phyloP scores from a whole-genome alignment of 2,113 vertebrate genomes.

The Merops nubicus region DNA sequence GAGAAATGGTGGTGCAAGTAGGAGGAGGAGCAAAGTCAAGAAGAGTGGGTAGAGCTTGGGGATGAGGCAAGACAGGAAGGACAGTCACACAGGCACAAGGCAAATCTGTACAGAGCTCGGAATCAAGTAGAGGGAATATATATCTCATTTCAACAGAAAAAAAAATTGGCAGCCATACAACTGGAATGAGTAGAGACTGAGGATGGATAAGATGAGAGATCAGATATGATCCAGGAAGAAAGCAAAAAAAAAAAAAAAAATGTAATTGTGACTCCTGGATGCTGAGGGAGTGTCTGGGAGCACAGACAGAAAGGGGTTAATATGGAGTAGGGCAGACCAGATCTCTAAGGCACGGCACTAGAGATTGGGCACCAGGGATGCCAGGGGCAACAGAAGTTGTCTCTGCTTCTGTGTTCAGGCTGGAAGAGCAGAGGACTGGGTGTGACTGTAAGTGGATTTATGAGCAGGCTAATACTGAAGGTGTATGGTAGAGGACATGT shows the following conservation, averaged over 20 bases:
- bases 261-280: not conserved
- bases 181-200: not conserved
- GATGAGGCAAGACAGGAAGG: not conserved
- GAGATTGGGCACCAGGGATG: not conserved
- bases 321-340: not conserved
- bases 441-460: not conserved
- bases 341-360: not conserved
- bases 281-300: not conserved
- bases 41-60: not conserved
- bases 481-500: not conserved
- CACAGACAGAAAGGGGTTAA: not conserved
- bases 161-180: not conserved
- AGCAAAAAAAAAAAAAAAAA: not conserved
- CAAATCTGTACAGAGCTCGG: not conserved
- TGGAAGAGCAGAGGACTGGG: not conserved
- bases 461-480: not conserved
- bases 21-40: slow-evolving; percentile 6
- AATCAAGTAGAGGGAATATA: not conserved
- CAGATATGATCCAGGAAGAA: not conserved
- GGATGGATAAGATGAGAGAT: not conserved
- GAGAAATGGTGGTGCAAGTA: not conserved
- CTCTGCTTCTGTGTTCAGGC: not conserved
- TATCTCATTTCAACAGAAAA: not conserved
- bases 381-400: not conserved
- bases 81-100: not conserved